Evolutionary conservation across 2,888 invertebrate species (phyloP), one percentile per base, ranked within the genome.

Genomic region (Cryptocheilus praepositus): DNA sequence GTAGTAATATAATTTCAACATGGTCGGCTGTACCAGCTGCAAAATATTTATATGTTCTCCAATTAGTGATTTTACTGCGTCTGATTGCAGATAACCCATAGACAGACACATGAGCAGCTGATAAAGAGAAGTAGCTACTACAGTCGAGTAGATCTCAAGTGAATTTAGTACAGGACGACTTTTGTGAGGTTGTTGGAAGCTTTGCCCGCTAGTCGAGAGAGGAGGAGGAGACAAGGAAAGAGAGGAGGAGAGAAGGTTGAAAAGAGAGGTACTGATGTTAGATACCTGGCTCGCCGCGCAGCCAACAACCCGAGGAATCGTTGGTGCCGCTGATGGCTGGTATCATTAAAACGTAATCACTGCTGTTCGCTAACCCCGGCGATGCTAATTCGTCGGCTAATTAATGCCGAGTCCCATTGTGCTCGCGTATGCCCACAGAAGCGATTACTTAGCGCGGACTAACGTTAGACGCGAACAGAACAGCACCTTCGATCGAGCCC

Each of bases 291-390:
- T 66, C 68, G 63, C 59, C 73, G 62, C 71, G 67, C 61, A 72
- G 68, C 67, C 71, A 64, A 78, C 74, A 75, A 64, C 68, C 72
- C 76, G 77, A 78, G 59, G 76, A 83, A 82, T 83, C 76, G 77
- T 81, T 74, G 73, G 70, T 55, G 58, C 67, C 59, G 70, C 69
- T 65, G 73, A 63, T 67, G 76, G 73, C 83, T 78, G 76, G 79
- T 83, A 84, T 86, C 86, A 87, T 86, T 86, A 87, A 86, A 86
- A 82, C 80, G 82, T 85, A 87, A 87, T 86, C 85, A 84, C 82
- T 81, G 76, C 76, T 76, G 82, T 80, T 77, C 80, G 79, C 80
- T 82, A 82, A 83, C 80, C 81, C 74, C 79, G 77, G 72, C 80
- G 79, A 86, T 86, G 85, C 83, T 87, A 86, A 86, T 87, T 86